These are phyloP conservation scores for Dromococcyx pavoninus DNA, from an alignment of 2,797 vertebrate genomes.

Conservation along the genomic window DNA sequence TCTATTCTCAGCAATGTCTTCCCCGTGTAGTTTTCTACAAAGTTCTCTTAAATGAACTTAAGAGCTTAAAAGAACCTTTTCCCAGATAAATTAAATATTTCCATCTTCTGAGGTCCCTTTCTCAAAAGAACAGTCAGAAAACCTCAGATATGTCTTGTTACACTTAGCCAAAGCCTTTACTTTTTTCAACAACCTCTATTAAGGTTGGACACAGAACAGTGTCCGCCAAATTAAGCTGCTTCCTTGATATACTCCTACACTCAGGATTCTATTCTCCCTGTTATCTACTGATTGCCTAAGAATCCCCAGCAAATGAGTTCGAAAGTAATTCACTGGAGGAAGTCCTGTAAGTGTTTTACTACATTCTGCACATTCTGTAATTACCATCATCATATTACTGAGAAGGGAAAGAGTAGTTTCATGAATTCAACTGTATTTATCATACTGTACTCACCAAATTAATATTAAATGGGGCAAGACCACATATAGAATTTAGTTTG, in stretches of 20 bases:
- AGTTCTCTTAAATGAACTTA: background rate
- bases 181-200: background rate
- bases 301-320: background rate
- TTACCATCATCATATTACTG: background rate
- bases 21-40: background rate
- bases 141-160: background rate
- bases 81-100: background rate
- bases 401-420: background rate
- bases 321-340: background rate
- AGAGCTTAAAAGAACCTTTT: background rate
- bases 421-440: background rate
- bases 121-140: background rate
- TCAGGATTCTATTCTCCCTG: background rate
- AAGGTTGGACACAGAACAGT: background rate
- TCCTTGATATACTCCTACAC: background rate
- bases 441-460: background rate
- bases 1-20: background rate
- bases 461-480: slow-evolving; percentile 11
- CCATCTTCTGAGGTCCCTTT: background rate
- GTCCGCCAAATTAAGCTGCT: background rate
- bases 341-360: background rate
- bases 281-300: background rate
- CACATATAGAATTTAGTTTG: background rate
- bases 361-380: background rate
- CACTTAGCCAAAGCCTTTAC: background rate